Evolutionary conservation across 30 jellyfish, hydroid and myxozoan genomes (phyloP), one percentile per base, ranked within the genome.

Genomic region (Morbakka virulenta): DNA sequence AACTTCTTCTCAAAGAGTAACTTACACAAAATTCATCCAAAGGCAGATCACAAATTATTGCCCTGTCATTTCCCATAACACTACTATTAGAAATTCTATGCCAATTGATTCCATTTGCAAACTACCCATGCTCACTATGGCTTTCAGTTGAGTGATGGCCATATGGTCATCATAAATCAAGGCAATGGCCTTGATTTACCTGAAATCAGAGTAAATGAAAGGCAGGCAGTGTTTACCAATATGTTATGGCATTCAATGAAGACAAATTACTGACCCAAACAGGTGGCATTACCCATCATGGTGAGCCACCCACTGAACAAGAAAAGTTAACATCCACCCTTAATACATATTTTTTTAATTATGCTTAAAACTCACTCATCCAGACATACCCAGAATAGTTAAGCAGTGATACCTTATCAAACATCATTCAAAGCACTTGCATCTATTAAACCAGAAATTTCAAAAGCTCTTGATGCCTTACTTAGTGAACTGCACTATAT

Each of bases 391-490:
- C 26, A 24, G 53, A 3, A 48, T 69, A 11, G 81, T 74, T 11
- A 74, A 74, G 32, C 86, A 74, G 84, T 62, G 82, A 17, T 50
- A 74, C 29, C 82, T 81, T 1, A 74, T 49, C 22, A 77, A 71
- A 31, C 86, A 50, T 2, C 82, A 67, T 29, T 75, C 79, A 25
- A 57, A 28, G 69, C 91, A 1, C 67, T 80, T 1, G 91, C 86
- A 3, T 64, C 86, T 14, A 78, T 63, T 3, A 67, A 80, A 34
- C 87, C 91, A 2, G 88, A 67, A 35, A 80, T 80, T 28, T 80
- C 91, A 20, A 85, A 66, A 52, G 91, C 88, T 63, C 17, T 80
- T 35, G 81, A 80, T 22, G 28, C 75, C 12, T 47, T 78, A 26
- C 24, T 78, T 1, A 86, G 49, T 32, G 87, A 67, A 32, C n/a